Percentiles rank a stretch among this genome's conserved stretches.
Evolutionary conservation across 1,140 invertebrate species (phyloP).

Genomic region (Delia radicum): DNA sequence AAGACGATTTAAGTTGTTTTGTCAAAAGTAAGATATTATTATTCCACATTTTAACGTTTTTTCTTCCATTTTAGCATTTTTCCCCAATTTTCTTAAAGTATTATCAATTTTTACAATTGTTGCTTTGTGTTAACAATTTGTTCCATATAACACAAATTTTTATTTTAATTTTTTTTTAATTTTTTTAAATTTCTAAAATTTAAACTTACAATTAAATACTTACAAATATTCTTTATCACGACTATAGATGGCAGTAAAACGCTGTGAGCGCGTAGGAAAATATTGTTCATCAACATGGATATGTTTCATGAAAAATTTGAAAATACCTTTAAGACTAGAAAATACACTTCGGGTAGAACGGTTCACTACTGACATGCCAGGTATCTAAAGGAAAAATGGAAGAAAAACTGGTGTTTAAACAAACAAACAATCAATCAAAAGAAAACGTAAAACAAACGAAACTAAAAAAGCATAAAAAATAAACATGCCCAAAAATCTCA

Average conservation of each 20-base stretch:
- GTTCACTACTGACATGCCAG: constrained; percentile 62
- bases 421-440: not conserved
- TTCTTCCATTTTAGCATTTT: no score
- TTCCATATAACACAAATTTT: no score
- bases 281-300: constrained; percentile 66
- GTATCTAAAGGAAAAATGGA: constrained; percentile 59
- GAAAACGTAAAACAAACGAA: not conserved
- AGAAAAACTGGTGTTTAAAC: not conserved
- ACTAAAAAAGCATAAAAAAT: not conserved
- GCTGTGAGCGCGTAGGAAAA: constrained; percentile 71
- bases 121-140: no score
- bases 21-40: no score
- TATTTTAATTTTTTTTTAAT: no score
- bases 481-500: not conserved
- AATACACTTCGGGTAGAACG: constrained; percentile 64
- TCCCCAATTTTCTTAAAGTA: no score
- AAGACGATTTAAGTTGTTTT: no score
- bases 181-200: no score
- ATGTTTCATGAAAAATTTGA: constrained; percentile 62
- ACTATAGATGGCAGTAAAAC: constrained; percentile 80
- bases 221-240: constrained; percentile 86
- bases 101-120: no score
- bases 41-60: no score
- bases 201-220: constrained; percentile 56
- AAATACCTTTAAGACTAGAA: constrained; percentile 63